These are phyloP conservation scores for Diploptera punctata DNA, from an alignment of 2,888 invertebrate species.

Conservation along the genomic window DNA sequence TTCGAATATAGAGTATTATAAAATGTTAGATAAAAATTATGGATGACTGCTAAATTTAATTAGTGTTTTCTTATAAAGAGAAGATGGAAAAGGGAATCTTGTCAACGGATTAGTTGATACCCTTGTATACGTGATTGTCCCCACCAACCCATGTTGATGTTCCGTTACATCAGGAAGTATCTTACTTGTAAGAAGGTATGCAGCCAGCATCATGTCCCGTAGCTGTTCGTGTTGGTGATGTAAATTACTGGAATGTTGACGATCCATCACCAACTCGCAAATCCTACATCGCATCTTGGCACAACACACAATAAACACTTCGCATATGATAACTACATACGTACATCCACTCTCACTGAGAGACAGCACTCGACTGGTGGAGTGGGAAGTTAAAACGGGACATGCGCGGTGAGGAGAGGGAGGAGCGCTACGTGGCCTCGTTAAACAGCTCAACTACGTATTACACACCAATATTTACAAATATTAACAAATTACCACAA, in stretches of 20 bases:
- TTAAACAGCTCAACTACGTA: not conserved
- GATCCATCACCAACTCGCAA: constrained; percentile 38
- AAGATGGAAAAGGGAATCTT: too few species aligned
- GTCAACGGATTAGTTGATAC: too few species aligned
- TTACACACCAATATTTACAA: too few species aligned
- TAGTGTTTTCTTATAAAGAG: too few species aligned
- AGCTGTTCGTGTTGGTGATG: constrained; percentile 56
- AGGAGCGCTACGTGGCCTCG: constrained; percentile 6
- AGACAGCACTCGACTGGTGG: constrained; percentile 33
- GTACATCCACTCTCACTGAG: not conserved
- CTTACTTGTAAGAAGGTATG: constrained; percentile 69
- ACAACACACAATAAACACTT: not conserved
- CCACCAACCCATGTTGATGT: not conserved
- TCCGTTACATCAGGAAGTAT: not conserved
- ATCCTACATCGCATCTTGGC: constrained; percentile 36
- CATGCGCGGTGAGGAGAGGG: not conserved
- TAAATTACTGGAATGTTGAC: not conserved
- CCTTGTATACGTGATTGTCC: too few species aligned
- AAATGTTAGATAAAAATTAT: too few species aligned
- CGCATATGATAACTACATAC: not conserved
- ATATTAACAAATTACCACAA: too few species aligned
- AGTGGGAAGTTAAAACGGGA: constrained; percentile 29
- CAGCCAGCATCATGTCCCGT: constrained; percentile 69
- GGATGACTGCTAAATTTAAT: too few species aligned
- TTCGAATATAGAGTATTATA: too few species aligned